Evolutionary conservation across 2,888 invertebrate species (phyloP), one percentile per base, ranked within the genome.

Genomic region (Lasioglossum zephyrum): DNA sequence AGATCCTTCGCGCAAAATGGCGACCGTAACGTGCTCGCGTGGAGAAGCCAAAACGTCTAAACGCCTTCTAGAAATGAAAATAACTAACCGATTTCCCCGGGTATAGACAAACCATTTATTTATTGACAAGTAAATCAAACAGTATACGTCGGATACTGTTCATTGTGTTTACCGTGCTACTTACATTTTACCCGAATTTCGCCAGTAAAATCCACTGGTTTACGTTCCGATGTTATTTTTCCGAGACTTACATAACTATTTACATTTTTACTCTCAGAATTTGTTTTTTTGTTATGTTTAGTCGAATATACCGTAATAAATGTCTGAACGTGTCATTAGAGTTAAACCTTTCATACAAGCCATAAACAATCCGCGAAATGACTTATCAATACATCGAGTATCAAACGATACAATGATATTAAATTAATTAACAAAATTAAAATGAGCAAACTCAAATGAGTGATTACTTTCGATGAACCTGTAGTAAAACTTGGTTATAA

Each of bases 41-140:
- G 36, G 18, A n/a, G 63, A 75, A 78, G 69, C 57, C 53, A 11
- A 73, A 26, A 63, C 57, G 53, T 80, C 36, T 47, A 4, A 49
- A 63, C 44, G 44, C 63, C 41, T 26, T 70, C 49, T 36, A n/a
- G 9, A 66, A 22, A 66, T 53, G 70, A 74, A 53, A 77, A 79
- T 80, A 80, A 77, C 70, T 39, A 85, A 73, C 63, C 31, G 49
- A 73, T 60, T 73, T 39, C 70, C 31, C 5, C 39, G 66, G 47
- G 57, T 49, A 73, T 74, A 60, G 49, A 77, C 76, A 85, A 85
- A 75, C 36, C 41, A 79, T 84, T 79, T 75, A 31, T 79, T 85
- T 76, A 78, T 75, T 75, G 70, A 26, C 13, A 57, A 44, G 63
- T 77, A 82, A 82, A 82, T 77, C 47, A 74, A 36, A n/a, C 11